These are phyloP conservation scores for Exocentrus adspersus DNA, from an alignment of 2,888 invertebrate species.

Conservation along the genomic window DNA sequence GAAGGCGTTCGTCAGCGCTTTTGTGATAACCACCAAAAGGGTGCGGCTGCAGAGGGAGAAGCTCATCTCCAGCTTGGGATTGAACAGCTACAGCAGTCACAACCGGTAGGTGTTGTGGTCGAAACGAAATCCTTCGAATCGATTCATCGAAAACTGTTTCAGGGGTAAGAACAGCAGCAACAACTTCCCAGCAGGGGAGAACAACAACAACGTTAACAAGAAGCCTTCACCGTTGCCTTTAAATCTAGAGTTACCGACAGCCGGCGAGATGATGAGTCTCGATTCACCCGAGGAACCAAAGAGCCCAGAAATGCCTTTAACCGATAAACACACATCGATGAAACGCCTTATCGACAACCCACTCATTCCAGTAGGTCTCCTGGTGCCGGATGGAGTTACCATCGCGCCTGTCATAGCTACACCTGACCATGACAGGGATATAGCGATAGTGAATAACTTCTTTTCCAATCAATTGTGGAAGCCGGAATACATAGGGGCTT, in stretches of 20 bases:
- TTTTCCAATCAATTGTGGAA: conserved; percentile 69
- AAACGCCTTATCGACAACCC: conserved; percentile 58
- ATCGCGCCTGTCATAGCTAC: conserved; percentile 62
- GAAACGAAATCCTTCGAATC: no score
- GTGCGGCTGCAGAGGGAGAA: conserved; percentile 66
- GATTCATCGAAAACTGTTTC: no score
- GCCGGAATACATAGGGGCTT: conserved; percentile 66
- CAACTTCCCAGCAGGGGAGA: conserved; percentile 21
- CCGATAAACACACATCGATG: conserved; percentile 31
- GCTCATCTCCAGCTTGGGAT: conserved; percentile 63
- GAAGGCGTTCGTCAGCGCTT: conserved; percentile 68
- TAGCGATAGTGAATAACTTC: conserved; percentile 67
- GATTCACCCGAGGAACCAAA: conserved; percentile 25
- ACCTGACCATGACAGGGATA: conserved; percentile 65
- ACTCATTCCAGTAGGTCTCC: conserved; percentile 62
- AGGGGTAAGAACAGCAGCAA: conserved; percentile 44
- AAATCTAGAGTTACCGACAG: conserved; percentile 39
- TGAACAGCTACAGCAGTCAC: conserved; percentile 63
- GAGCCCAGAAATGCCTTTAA: conserved; percentile 38
- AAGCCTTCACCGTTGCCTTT: conserved; percentile 41
- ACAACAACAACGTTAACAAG: conserved; percentile 33
- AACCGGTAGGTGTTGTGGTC: no score
- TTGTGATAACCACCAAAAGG: conserved; percentile 67
- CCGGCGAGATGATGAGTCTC: conserved; percentile 37
- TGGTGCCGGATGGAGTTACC: conserved; percentile 64